A percentile compares a stretch with the other conserved stretches of the same genome.
Evolutionary conservation across 2,113 vertebrate genomes (phyloP).

Genomic region (Cavia aperea): DNA sequence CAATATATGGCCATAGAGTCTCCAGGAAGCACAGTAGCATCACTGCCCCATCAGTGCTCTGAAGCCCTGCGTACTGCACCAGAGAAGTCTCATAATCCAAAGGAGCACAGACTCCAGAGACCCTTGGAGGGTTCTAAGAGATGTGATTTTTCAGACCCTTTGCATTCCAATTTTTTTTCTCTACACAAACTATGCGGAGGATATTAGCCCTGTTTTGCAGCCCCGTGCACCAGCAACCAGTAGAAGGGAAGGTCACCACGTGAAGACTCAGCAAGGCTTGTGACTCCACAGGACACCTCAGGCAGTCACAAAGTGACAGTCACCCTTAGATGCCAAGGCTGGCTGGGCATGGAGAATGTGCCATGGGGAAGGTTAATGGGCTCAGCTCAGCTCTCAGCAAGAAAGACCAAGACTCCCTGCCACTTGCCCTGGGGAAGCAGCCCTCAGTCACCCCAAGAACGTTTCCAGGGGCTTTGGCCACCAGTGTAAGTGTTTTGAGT

Average conservation of each 20-base stretch:
- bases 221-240: not conserved
- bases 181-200: not conserved
- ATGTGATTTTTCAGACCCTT: not conserved
- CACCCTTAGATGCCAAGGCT: not conserved
- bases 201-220: not conserved
- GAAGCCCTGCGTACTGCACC: not conserved
- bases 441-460: not conserved
- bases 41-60: not conserved
- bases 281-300: not conserved
- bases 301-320: not conserved
- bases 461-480: not conserved
- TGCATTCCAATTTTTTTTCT: not conserved
- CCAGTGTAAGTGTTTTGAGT: not conserved
- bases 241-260: not conserved
- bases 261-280: not conserved
- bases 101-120: not conserved
- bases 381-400: not conserved
- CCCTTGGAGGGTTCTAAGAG: not conserved
- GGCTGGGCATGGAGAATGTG: accelerated
- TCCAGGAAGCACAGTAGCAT: accelerated
- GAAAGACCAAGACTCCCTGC: not conserved
- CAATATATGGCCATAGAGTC: not conserved
- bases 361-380: not conserved
- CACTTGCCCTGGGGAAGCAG: not conserved
- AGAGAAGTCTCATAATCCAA: not conserved